These are phyloP conservation scores for Melanotus villosus DNA, from an alignment of 2,888 invertebrate genomes.

Conservation along the genomic window DNA sequence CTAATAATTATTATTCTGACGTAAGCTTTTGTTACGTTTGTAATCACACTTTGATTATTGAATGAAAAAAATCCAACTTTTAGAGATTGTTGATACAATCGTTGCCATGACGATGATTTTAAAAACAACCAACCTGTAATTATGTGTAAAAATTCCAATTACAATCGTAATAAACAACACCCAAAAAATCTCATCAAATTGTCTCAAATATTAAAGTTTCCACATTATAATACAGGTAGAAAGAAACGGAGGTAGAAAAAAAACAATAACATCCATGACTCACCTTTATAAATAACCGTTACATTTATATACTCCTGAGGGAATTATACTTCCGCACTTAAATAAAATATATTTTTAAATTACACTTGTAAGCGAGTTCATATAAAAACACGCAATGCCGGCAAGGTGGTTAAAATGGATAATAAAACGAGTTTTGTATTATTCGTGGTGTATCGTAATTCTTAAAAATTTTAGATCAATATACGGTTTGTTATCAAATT, in stretches of 20 bases:
- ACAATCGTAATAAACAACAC: no score
- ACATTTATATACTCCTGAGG: conserved; percentile 25
- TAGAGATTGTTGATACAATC: conserved; percentile 9
- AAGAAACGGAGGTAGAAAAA: conserved; percentile 41
- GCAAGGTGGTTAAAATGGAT: not conserved
- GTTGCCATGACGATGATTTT: conserved; percentile 19
- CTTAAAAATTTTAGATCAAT: conserved; percentile 25
- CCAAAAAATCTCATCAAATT: no score
- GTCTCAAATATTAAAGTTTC: not conserved
- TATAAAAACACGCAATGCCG: not conserved
- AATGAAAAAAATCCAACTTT: conserved; percentile 3
- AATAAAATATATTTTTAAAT: conserved; percentile 7
- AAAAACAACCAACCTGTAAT: not conserved
- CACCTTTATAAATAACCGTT: conserved; percentile 54
- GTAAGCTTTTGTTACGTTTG: no score
- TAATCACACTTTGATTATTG: no score
- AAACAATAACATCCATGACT: conserved; percentile 55
- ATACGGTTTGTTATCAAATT: not conserved
- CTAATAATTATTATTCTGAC: no score
- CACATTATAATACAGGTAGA: conserved; percentile 27
- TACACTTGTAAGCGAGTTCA: not conserved
- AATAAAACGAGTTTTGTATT: conserved; percentile 18
- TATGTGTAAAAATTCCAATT: no score
- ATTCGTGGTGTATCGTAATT: conserved; percentile 19
- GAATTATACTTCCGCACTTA: conserved; percentile 32